Percentiles rank a stretch among this genome's conserved stretches.
Evolutionary conservation across 2,113 vertebrate genomes (phyloP).

Genomic region (Ramphastos sulfuratus): DNA sequence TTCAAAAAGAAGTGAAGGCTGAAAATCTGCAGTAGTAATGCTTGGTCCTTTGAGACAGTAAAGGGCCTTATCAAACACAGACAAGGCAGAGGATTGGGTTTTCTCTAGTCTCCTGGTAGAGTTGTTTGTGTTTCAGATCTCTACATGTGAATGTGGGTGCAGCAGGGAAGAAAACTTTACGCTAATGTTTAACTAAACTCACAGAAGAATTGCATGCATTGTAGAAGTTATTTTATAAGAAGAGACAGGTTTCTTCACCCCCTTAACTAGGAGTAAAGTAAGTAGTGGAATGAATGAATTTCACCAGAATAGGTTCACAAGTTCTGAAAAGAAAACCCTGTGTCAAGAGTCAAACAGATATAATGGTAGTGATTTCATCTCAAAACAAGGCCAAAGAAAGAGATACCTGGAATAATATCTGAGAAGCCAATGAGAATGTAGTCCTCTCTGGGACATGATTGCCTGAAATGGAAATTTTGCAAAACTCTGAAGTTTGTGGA

Average conservation of each 20-base stretch:
- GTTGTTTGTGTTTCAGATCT: not conserved
- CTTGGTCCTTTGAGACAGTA: not conserved
- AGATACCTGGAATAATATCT: not conserved
- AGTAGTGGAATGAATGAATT: not conserved
- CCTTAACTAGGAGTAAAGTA: not conserved
- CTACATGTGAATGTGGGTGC: not conserved
- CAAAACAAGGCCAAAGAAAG: not conserved
- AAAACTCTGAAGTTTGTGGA: slow-evolving; percentile 10
- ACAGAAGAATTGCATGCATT: not conserved
- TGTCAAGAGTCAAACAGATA: not conserved
- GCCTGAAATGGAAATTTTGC: slow-evolving; percentile 13
- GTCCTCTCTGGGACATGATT: not conserved
- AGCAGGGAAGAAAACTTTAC: no score
- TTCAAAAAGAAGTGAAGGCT: not conserved
- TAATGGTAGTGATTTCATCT: not conserved
- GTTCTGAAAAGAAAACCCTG: not conserved
- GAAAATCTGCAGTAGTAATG: not conserved
- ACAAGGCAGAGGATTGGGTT: not conserved
- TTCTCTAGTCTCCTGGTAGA: not conserved
- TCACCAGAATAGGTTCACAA: not conserved
- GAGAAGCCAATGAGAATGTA: not conserved
- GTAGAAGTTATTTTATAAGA: not conserved
- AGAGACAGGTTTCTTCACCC: not conserved
- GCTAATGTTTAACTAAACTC: not conserved
- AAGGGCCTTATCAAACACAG: not conserved